Evolutionary conservation across 2,888 invertebrate species (phyloP), one percentile per base, ranked within the genome.

Genomic region (Phania funesta): DNA sequence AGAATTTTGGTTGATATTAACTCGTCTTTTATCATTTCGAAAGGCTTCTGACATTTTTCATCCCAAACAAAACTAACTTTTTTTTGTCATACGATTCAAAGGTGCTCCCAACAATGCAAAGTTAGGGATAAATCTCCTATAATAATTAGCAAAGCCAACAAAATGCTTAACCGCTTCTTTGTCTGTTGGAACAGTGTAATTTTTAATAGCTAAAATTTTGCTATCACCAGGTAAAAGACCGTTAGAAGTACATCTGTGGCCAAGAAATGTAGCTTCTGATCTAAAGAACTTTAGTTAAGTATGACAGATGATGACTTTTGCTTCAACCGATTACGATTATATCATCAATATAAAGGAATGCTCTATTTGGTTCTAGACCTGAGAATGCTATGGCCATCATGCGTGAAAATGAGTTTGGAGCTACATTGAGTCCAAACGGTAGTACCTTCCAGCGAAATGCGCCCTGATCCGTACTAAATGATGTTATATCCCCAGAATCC

Each of bases 281-380:
- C 35, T 35, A 9, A 35, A 35, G 11, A 38, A 65, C 22, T 18
- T 35, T 22, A 7, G 24, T 29, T 18, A 65, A 29, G 16, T 52
- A 38, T 11, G 5, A 2, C 50, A 65, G 2, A 13, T 65, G 64
- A 48, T 65, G 35, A 22, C 50, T 5, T 13, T 48, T 48, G 9
- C 64, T 65, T 35, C 50, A 65, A 13, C 65, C 65, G 13, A 65
- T 48, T 3, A 65, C 65, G 16, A 50, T 50, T n/a, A 65, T 48
- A 11, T 48, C 64, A 32, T 64, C 46, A 9, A 35, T 35, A n/a
- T 29, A 46, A 0, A 29, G 24, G 8, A 67, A 50, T 29, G 65
- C 50, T 50, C 4, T 67, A 11, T 35, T 35, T 4, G 35, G 35
- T 9, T 35, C 6, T 8, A 35, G 11, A 11, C 35, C 35, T 2